Conservation (phyloP, 2,113 vertebrate species). For the Apus apus region DNA sequence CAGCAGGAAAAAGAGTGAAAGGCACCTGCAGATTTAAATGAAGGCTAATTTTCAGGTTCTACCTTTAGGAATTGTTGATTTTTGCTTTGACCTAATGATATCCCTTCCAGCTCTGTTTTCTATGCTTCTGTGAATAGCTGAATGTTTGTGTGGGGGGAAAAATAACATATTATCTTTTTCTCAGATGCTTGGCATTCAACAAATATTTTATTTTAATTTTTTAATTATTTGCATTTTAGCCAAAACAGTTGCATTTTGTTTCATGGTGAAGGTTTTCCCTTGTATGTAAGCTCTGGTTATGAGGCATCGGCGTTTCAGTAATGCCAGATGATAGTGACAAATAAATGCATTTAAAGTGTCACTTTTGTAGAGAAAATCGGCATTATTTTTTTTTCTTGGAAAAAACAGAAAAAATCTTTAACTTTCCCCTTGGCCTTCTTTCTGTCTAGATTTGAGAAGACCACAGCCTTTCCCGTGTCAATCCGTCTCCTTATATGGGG, state of each 20-base stretch:
- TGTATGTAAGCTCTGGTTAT: neutral
- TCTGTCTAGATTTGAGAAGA: neutral
- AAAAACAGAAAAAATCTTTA: neutral
- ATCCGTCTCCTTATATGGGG: neutral
- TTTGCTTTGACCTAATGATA: neutral
- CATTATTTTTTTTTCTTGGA: fast-evolving
- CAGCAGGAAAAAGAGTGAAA: neutral
- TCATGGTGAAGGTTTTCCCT: neutral
- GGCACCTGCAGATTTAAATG: neutral
- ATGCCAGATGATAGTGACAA: neutral
- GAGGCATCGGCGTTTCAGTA: neutral
- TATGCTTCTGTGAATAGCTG: neutral
- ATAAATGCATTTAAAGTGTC: neutral
- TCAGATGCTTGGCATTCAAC: neutral
- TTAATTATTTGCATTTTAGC: neutral
- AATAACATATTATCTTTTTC: neutral
- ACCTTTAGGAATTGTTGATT: neutral
- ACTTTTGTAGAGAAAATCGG: neutral
- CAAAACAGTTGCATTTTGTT: neutral
- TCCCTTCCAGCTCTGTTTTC: neutral
- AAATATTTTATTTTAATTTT: neutral
- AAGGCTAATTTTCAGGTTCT: neutral
- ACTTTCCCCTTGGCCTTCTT: neutral
- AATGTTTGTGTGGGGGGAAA: fast-evolving
- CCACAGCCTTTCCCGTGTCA: neutral